phyloP scores from a whole-genome alignment of 2,797 vertebrate genomes.

The Enteromius anoplus region DNA sequence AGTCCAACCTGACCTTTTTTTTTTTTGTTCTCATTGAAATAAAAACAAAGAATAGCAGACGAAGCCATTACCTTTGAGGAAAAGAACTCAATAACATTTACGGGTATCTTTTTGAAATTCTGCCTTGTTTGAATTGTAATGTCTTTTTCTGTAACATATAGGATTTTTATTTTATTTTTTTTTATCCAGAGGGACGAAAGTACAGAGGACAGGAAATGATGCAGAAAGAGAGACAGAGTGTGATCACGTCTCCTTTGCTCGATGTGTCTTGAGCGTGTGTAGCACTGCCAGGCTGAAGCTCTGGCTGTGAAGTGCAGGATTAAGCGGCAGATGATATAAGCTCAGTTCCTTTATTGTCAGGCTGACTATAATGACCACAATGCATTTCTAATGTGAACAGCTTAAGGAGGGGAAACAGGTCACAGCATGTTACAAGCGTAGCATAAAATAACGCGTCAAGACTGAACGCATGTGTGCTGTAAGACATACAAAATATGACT shows the following conservation, averaged over 20 bases:
- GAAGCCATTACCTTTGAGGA: constrained; percentile 65
- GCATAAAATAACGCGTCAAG: not conserved
- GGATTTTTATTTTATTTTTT: constrained; percentile 66
- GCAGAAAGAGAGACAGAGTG: constrained; percentile 15
- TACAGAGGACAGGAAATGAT: constrained; percentile 31
- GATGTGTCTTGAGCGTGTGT: not conserved
- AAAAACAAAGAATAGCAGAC: not conserved
- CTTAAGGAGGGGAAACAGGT: not conserved
- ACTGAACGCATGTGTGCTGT: not conserved
- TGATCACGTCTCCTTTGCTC: constrained; percentile 7
- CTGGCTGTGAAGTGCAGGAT: constrained; percentile 14
- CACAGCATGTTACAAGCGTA: not conserved
- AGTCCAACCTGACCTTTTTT: constrained; percentile 53
- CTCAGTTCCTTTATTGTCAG: constrained; percentile 3
- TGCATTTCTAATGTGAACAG: constrained; percentile 8
- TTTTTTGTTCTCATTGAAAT: constrained; percentile 10
- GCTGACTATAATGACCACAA: constrained; percentile 13
- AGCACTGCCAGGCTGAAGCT: not conserved
- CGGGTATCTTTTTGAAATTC: constrained; percentile 87
- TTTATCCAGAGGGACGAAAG: constrained; percentile 59
- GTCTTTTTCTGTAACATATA: constrained; percentile 80
- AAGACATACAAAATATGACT: not conserved
- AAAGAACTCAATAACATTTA: constrained; percentile 83
- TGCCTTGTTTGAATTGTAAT: constrained; percentile 80
- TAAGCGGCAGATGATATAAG: constrained; percentile 14